These are phyloP conservation scores for Oscheius onirici DNA, from an alignment of 2,888 invertebrate species.

Conservation along the genomic window DNA sequence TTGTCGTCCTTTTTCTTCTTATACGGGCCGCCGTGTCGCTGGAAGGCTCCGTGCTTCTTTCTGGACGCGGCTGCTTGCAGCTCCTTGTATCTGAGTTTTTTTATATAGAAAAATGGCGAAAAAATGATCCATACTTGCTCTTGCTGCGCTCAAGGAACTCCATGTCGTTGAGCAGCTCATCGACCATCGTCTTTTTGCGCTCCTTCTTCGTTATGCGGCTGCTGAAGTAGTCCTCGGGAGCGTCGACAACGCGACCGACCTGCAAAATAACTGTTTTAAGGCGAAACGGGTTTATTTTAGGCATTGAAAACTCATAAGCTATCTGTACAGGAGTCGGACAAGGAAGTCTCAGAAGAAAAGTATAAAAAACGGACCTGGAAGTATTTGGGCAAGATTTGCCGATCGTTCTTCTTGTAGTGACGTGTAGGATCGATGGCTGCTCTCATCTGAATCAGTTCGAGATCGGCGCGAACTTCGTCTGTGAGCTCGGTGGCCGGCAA, in stretches of 20 bases:
- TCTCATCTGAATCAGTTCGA: constrained; percentile 90
- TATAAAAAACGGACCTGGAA: constrained; percentile 79
- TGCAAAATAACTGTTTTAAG: constrained; percentile 54
- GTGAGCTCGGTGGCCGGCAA: constrained; percentile 86
- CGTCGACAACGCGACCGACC: constrained; percentile 79
- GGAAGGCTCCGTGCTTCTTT: constrained; percentile 48
- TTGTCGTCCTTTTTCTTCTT: background rate
- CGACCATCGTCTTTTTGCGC: constrained; percentile 88
- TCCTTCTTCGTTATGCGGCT: constrained; percentile 85
- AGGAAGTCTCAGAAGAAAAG: background rate
- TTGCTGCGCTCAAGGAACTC: constrained; percentile 76
- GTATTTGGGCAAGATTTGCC: constrained; percentile 88
- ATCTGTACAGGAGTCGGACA: no score
- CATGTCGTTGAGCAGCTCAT: constrained; percentile 89
- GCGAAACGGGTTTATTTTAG: no score
- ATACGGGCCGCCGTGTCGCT: constrained; percentile 5
- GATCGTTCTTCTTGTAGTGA: constrained; percentile 89
- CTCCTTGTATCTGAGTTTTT: constrained; percentile 44
- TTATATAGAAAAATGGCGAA: background rate
- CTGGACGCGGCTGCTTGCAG: constrained; percentile 40
- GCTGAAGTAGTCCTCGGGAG: constrained; percentile 86
- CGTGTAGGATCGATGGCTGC: constrained; percentile 86
- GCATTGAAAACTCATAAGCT: no score
- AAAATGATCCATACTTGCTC: constrained; percentile 15
- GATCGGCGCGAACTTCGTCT: constrained; percentile 81